Conservation (phyloP, 2,113 vertebrate genomes). For the Rostratula benghalensis region DNA sequence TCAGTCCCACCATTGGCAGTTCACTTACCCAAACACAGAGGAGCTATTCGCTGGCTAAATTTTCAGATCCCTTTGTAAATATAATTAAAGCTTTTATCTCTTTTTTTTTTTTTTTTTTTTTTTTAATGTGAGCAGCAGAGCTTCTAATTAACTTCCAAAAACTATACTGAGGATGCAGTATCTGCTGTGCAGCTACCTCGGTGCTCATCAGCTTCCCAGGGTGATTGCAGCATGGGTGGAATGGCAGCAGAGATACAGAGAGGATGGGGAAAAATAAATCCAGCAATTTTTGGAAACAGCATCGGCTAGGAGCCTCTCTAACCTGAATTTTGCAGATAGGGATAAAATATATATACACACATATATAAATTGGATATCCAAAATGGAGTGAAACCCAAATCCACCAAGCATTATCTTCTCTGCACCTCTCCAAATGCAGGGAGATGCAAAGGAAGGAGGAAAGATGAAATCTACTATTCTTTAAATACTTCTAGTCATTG, state of each 20-base stretch:
- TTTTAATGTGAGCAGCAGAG: neutral
- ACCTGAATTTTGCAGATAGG: neutral
- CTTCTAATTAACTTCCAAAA: slow-evolving; percentile 22
- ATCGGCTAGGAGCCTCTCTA: neutral
- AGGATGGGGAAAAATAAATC: neutral
- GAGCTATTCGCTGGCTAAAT: neutral
- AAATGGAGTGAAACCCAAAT: neutral
- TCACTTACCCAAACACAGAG: neutral
- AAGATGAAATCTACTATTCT: neutral
- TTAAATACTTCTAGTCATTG: neutral
- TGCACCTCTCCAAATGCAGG: neutral
- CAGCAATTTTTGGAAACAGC: neutral
- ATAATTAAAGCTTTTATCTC: slow-evolving; percentile 34
- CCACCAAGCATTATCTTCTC: neutral
- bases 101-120: neutral
- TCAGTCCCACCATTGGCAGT: neutral
- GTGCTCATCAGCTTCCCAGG: neutral
- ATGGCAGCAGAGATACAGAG: neutral
- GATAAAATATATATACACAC: rapidly evolving
- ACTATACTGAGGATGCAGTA: neutral
- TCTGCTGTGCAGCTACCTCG: neutral
- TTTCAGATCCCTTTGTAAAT: neutral
- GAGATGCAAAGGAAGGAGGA: neutral
- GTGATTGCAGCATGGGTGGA: neutral
- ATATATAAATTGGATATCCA: neutral